These are phyloP conservation scores for Scatophagus argus DNA, from an alignment of 2,113 vertebrate species.

Conservation along the genomic window DNA sequence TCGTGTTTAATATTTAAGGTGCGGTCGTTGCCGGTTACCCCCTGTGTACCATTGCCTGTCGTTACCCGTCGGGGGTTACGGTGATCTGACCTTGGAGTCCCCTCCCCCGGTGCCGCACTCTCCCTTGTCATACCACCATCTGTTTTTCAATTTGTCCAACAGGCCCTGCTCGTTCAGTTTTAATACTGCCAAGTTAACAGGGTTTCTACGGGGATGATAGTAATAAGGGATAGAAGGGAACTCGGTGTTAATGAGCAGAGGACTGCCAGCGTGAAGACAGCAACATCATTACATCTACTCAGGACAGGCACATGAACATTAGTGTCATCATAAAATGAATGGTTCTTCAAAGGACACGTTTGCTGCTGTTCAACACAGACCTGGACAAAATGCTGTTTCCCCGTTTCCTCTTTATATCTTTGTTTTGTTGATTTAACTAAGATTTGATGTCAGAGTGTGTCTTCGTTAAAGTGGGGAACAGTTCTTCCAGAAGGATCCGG, in stretches of 20 bases:
- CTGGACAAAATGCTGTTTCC: conserved; percentile 1
- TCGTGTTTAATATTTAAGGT: background rate
- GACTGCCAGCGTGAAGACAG: conserved; percentile 22
- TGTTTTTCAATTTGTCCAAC: conserved; percentile 99
- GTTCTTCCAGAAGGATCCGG: background rate
- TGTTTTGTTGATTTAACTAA: too few species aligned
- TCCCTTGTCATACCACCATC: conserved; percentile 99
- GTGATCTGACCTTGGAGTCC: conserved; percentile 99
- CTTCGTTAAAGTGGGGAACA: too few species aligned
- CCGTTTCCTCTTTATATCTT: background rate
- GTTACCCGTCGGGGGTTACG: conserved; percentile 92
- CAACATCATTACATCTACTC: conserved; percentile 46
- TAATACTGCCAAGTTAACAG: conserved; percentile 99
- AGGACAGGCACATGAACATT: conserved; percentile 15
- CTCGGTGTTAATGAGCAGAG: conserved; percentile 61
- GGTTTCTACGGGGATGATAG: conserved; percentile 94
- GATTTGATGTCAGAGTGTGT: background rate
- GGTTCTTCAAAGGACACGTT: background rate
- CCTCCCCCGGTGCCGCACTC: conserved; percentile 99
- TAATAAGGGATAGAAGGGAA: conserved; percentile 60
- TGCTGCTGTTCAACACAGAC: conserved; percentile 27
- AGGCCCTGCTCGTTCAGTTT: conserved; percentile 99
- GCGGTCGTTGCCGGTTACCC: conserved; percentile 93
- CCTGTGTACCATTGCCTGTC: conserved; percentile 75
- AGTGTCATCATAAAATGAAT: background rate